A percentile compares a stretch with the other conserved stretches of the same genome.
Evolutionary conservation across 2,113 vertebrate genomes (phyloP).

Genomic region (Thomomys bottae): DNA sequence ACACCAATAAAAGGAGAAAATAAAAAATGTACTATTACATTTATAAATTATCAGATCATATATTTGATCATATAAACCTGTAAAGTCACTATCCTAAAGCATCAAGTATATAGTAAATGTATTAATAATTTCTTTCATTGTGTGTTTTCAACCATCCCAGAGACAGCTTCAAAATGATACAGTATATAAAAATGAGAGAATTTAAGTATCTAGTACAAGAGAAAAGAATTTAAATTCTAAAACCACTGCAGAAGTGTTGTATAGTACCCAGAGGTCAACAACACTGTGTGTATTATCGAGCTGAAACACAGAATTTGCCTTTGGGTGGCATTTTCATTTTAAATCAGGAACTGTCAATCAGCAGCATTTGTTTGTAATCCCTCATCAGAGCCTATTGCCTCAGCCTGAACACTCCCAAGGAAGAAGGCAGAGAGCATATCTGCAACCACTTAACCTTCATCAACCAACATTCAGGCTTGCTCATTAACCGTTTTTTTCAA

Average conservation of each 20-base stretch:
- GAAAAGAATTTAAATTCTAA: conserved; percentile 42
- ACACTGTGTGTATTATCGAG: conserved; percentile 42
- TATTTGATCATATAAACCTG: conserved; percentile 17
- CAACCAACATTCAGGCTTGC: conserved; percentile 82
- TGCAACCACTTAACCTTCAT: conserved; percentile 87
- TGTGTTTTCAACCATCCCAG: background rate
- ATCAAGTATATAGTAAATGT: background rate
- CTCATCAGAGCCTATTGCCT: conserved; percentile 81
- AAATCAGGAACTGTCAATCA: conserved; percentile 84
- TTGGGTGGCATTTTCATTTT: conserved; percentile 73
- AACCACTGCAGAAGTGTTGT: background rate
- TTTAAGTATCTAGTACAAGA: conserved; percentile 49
- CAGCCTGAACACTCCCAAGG: conserved; percentile 70
- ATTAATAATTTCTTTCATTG: background rate
- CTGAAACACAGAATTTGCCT: conserved; percentile 70
- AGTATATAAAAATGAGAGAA: conserved; percentile 7
- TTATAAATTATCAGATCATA: background rate
- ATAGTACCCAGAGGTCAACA: conserved; percentile 53
- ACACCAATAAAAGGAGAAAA: background rate
- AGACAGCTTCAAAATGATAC: conserved; percentile 54
- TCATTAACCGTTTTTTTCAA: conserved; percentile 86
- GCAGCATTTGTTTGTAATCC: conserved; percentile 78
- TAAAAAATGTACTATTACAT: background rate
- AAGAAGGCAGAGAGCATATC: conserved; percentile 81
- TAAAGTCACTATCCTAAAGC: conserved; percentile 37